phyloP scores from a whole-genome alignment of 2,113 vertebrate genomes.

The Gymnorhina tibicen region DNA sequence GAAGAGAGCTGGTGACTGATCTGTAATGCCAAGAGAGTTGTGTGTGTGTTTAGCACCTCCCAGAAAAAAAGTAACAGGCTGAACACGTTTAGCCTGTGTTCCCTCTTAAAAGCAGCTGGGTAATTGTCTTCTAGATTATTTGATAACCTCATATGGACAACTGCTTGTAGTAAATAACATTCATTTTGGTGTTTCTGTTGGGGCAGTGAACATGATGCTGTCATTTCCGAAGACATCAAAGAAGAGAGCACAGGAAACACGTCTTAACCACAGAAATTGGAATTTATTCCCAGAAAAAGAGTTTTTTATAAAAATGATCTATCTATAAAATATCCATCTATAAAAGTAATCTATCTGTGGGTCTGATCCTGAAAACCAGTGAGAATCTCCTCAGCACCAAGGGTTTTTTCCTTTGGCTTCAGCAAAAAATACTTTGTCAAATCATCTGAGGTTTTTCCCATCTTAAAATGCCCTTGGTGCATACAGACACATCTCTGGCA shows the following conservation, averaged over 20 bases:
- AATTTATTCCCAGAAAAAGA: neutral
- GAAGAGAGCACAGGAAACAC: neutral
- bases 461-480: neutral
- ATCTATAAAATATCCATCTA: neutral
- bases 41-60: neutral
- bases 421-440: neutral
- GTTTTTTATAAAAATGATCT: neutral
- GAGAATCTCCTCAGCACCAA: neutral
- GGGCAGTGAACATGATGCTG: neutral
- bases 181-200: neutral
- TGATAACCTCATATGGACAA: neutral
- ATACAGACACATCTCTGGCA: neutral
- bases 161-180: neutral
- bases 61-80: neutral
- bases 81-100: neutral
- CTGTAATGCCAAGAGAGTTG: neutral
- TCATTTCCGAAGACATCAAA: neutral
- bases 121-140: neutral
- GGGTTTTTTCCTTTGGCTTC: neutral
- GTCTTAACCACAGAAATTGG: neutral
- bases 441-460: neutral
- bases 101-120: neutral
- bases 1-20: neutral
- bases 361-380: neutral
- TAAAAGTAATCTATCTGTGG: neutral